Base-by-base conservation (phyloP, 2,888 invertebrate genomes). In the Syrista parreyssii region DNA sequence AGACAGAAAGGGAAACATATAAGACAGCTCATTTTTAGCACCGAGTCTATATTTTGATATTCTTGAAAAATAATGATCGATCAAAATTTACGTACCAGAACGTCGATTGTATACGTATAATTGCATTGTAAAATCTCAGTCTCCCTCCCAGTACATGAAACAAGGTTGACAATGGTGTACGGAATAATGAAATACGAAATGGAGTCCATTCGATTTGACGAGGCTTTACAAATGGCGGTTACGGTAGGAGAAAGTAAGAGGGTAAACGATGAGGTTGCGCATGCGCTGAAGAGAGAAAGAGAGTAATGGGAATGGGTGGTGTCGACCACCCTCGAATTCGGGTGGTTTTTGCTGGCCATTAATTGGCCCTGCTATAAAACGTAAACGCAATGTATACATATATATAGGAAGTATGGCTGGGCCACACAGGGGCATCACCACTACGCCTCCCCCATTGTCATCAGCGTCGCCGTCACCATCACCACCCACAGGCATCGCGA, bases 311-410 rank as follows among this genome's bases (percentile, higher is more conserved):
- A 71, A 81, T 77, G 78, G 79, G 68, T 84, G 84, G 88, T 88
- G 88, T 88, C 87, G 89, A 90, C 89, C 91, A 91, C 90, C 89
- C 89, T 89, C 87, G 88, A 87, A 85, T 84, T 83, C 83, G 83
- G 79, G 81, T 81, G 81, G 83, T 89, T 90, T 90, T 89, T 88
- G 84, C 86, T 83, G 76, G 80, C 80, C 89, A 87, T 91, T 91
- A 91, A 91, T 91, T 91, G 91, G 89, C 84, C 86, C 85, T 83
- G 87, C 86, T 88, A 89, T 89, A 90, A 91, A 90, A 89, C 88
- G 84, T 81, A 83, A 84, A 82, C 84, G 82, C 82, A 83, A 76
- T 73, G 75, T 72, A 68, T 75, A 68, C 32, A 72, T 40, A 23
- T 55, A 55, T 9, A 23, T 55, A 76, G 33, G 69, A 40, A 75